A percentile compares a stretch with the other conserved stretches of the same genome.
These are phyloP conservation scores for Synodontis membranacea DNA, from an alignment of 2,113 vertebrate species.

Conservation along the genomic window DNA sequence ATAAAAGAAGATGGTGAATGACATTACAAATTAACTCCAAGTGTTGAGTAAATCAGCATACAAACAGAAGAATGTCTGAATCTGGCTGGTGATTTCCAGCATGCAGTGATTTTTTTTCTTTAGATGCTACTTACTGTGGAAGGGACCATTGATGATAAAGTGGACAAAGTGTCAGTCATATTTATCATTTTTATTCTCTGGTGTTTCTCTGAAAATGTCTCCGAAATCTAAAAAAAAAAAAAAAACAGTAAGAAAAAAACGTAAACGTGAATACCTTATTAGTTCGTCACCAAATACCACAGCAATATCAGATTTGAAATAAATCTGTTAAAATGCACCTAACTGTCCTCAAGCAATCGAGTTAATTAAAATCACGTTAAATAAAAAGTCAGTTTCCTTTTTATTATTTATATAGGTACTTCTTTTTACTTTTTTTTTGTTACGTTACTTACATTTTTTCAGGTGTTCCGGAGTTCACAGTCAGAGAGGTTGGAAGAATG, in stretches of 20 bases:
- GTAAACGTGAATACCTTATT: background rate
- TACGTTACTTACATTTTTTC: background rate
- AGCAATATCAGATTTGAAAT: background rate
- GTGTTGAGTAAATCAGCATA: background rate
- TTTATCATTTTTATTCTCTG: background rate
- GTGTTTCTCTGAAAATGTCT: background rate
- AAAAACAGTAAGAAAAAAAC: background rate
- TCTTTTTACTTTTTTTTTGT: too few species aligned
- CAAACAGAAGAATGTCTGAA: background rate
- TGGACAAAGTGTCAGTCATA: background rate
- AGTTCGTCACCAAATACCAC: background rate
- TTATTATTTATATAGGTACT: background rate
- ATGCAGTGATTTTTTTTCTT: background rate
- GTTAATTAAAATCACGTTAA: too few species aligned
- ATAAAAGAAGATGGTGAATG: background rate
- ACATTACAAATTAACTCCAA: background rate
- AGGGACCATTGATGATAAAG: background rate
- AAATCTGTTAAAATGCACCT: background rate
- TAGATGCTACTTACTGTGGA: constrained; percentile 2
- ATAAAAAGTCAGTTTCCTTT: too few species aligned
- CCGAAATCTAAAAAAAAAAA: constrained; percentile 1
- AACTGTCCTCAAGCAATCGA: background rate
- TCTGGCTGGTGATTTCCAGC: background rate
- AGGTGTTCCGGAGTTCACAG: background rate
- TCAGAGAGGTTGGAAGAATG: background rate